Evolutionary conservation across 1,140 invertebrate species (phyloP).

Genomic region (Sitophilus oryzae): DNA sequence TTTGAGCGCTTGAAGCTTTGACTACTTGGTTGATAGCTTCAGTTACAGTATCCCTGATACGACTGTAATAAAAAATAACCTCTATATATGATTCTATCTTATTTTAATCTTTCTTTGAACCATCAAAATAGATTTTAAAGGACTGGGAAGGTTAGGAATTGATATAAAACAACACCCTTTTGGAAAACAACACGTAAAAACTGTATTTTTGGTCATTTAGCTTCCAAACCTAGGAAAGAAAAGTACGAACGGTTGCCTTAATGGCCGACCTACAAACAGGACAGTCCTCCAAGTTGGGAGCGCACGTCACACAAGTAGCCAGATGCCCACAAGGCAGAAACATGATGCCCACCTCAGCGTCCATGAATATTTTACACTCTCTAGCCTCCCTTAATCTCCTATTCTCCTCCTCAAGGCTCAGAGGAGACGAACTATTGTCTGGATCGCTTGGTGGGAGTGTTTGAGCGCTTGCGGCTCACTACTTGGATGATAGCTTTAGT

Average conservation of each 20-base stretch:
- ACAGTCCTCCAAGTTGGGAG: conserved; percentile 59
- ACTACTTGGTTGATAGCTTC: no score
- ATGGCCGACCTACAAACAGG: conserved; percentile 64
- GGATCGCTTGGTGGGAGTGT: no score
- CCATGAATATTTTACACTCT: conserved; percentile 89
- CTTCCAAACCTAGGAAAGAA: conserved; percentile 49
- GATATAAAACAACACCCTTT: background rate
- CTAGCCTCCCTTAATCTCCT: conserved; percentile 75
- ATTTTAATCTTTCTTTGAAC: no score
- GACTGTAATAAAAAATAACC: no score
- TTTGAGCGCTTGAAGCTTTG: no score
- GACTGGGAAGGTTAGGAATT: no score
- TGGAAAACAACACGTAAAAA: background rate
- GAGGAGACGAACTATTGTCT: no score
- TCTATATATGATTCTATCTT: no score
- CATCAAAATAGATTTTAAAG: no score
- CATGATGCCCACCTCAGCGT: conserved; percentile 78
- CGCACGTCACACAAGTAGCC: conserved; percentile 66
- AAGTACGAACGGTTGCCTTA: conserved; percentile 59
- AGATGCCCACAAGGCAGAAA: conserved; percentile 91
- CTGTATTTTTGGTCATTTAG: background rate
- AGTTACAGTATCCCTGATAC: no score
- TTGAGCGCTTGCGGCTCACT: no score
- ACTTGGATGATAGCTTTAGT: no score
- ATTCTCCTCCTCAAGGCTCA: conserved; percentile 80